Evolutionary conservation across 2,113 vertebrate genomes (phyloP).

Genomic region (Mustelus asterias): DNA sequence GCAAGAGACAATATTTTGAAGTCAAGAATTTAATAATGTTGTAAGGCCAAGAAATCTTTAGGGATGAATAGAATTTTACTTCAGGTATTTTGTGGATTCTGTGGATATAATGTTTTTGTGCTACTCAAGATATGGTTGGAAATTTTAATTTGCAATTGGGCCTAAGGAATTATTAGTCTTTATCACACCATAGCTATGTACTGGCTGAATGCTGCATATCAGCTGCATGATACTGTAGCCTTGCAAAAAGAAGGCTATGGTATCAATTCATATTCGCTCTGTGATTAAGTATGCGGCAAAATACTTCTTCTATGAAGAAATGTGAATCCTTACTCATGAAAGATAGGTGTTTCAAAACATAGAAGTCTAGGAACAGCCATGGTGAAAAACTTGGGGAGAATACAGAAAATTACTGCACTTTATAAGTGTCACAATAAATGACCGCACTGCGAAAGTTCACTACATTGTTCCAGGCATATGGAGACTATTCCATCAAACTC

Average conservation of each 20-base stretch:
- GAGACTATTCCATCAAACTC: no score
- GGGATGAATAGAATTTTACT: not conserved
- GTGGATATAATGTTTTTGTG: not conserved
- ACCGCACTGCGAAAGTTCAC: not conserved
- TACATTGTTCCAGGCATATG: no score
- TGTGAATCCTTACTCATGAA: not conserved
- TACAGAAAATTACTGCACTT: not conserved
- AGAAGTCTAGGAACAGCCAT: not conserved
- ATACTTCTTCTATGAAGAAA: not conserved
- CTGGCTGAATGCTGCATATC: not conserved
- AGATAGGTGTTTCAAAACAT: not conserved
- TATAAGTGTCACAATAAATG: not conserved
- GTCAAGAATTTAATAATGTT: not conserved
- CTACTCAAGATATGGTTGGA: not conserved
- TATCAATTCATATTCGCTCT: not conserved
- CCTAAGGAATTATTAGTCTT: not conserved
- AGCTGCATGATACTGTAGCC: not conserved
- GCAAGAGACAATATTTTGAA: not conserved
- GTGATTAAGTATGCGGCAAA: not conserved
- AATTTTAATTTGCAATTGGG: not conserved
- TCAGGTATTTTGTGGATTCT: not conserved
- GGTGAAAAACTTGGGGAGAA: not conserved
- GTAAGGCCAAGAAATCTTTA: not conserved
- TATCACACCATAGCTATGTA: not conserved
- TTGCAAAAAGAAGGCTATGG: not conserved